Evolutionary conservation across 2,113 vertebrate genomes (phyloP), one percentile per base, ranked within the genome.

Genomic region (Gobiocypris rarus): DNA sequence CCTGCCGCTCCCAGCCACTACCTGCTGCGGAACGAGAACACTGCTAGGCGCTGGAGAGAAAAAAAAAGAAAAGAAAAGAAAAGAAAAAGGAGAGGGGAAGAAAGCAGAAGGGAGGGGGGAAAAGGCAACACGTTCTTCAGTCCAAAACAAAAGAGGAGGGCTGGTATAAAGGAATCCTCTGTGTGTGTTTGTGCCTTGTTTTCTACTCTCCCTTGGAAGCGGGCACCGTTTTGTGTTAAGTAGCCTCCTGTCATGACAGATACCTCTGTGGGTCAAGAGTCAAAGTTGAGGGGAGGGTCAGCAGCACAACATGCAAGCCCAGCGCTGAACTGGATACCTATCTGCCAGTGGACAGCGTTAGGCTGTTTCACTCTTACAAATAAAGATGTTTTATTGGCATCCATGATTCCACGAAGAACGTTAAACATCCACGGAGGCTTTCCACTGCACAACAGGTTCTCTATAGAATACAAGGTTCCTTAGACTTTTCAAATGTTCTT

Each of bases 281-380:
- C 95, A 98, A 96, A 98, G 98, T 99, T 99, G 97, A 98, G 95
- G 92, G 93, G 91, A 94, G 96, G 97, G 97, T 99, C 98, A 99
- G 96, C 94, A 94, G 95, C 96, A 97, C 97, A 98, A 97, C 96
- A 96, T 96, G 95, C 94, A 94, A 95, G 94, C 90, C 93, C 94
- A 94, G 95, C 95, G 94, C 61, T 94, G 95, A 95, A 96, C 94
- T 95, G 95, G 94, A 96, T 94, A 94, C 93, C 95, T 86, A 11
- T 69, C 63, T 38, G 63, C 31, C 63, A 7, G 50, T 38, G 31
- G 17, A 38, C 65, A 69, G 65, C 31, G 17, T 34, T 34, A 34
- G 22, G 54, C 22, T 41, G 26, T n/a, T 7, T 3, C 52, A 3
- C 17, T 54, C 50, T 8, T 19, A 22, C 19, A 54, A 52, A 19